Percentiles rank a stretch among this genome's conserved stretches.
phyloP scores from a whole-genome alignment of 2,797 vertebrate species.

The Galagoides demidoff region DNA sequence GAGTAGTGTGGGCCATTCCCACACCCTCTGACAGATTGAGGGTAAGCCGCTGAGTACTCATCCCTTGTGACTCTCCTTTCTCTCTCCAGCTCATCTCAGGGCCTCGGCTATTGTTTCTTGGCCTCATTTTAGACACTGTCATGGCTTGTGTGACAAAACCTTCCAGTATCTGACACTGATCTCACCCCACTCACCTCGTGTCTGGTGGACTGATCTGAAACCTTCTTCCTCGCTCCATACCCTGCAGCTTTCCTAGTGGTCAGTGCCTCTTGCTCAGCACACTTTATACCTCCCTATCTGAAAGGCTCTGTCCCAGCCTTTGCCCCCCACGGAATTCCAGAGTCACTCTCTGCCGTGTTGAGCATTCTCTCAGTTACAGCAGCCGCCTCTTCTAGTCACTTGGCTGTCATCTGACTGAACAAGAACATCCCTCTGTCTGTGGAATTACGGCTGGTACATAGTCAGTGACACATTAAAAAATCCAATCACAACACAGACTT shows the following conservation, averaged over 20 bases:
- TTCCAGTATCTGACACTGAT: not conserved
- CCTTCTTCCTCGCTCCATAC: not conserved
- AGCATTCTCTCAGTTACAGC: not conserved
- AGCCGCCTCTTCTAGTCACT: not conserved
- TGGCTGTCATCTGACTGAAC: not conserved
- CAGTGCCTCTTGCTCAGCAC: not conserved
- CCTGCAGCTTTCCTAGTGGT: not conserved
- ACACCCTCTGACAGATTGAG: accelerated
- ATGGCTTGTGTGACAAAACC: not conserved
- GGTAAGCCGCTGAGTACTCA: not conserved
- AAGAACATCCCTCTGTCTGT: not conserved
- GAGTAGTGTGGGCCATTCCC: not conserved
- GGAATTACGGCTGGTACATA: not conserved
- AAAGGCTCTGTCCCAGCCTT: not conserved
- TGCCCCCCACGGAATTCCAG: accelerated
- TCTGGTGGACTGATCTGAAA: not conserved
- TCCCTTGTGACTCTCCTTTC: too few relatives aligned
- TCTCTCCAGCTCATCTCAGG: not conserved
- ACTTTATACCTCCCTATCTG: accelerated
- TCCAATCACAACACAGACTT: not conserved
- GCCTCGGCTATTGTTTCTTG: not conserved
- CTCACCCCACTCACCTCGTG: not conserved
- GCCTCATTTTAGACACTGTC: not conserved
- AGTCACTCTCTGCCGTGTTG: not conserved
- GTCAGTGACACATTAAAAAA: not conserved